Conservation (phyloP, 2,797 vertebrate genomes). For the Moxostoma hubbsi region DNA sequence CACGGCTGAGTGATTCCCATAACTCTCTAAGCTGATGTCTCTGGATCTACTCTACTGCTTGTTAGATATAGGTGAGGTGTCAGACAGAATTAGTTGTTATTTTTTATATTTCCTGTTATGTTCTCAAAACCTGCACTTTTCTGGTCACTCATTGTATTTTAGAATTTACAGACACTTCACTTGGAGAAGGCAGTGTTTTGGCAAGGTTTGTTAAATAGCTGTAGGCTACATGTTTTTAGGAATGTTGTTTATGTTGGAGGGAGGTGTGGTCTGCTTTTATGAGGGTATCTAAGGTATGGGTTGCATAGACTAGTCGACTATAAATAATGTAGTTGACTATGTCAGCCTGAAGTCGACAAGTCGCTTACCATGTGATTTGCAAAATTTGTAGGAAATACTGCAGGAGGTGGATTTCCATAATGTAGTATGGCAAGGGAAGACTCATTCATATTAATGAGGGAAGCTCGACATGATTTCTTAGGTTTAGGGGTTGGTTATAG, state of each 20-base stretch:
- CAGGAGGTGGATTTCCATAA: too few relatives aligned
- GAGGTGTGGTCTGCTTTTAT: constrained; percentile 2
- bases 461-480: too few relatives aligned
- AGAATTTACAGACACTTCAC: not conserved
- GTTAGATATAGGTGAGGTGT: not conserved
- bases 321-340: too few relatives aligned
- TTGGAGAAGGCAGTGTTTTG: constrained; percentile 1
- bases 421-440: too few relatives aligned
- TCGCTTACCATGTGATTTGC: too few relatives aligned
- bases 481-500: too few relatives aligned
- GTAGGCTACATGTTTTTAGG: not conserved
- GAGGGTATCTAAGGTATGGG: not conserved
- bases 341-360: too few relatives aligned
- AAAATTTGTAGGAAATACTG: too few relatives aligned
- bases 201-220: not conserved
- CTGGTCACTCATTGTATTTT: not conserved
- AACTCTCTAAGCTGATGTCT: not conserved
- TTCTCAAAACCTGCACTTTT: not conserved
- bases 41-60: not conserved
- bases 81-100: too few relatives aligned
- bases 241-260: not conserved
- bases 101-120: not conserved
- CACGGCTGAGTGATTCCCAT: constrained; percentile 34
- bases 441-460: too few relatives aligned
- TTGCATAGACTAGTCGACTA: too few relatives aligned